Conservation (phyloP, 2,888 invertebrate species). For the Drosophila gaucha region DNA sequence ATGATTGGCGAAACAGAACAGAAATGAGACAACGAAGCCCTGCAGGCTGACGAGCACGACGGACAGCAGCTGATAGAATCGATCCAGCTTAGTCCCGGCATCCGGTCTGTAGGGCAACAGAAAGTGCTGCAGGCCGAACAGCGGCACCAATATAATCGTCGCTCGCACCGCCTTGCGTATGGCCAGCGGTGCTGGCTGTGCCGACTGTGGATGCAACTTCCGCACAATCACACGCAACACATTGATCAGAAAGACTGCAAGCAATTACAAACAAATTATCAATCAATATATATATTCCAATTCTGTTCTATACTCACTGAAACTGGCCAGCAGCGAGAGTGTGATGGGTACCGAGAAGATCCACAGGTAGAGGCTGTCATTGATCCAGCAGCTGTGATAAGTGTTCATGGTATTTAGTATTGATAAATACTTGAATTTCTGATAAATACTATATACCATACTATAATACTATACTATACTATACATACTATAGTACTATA, state of each 20-base stretch:
- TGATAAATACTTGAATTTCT: no score
- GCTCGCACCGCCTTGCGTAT: slow-evolving; percentile 89
- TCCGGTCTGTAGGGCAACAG: slow-evolving; percentile 89
- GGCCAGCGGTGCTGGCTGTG: slow-evolving; percentile 87
- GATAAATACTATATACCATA: no score
- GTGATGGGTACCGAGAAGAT: slow-evolving; percentile 88
- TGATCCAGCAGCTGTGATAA: slow-evolving; percentile 88
- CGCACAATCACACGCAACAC: slow-evolving; percentile 88
- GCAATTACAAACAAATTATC: neutral
- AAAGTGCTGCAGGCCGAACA: slow-evolving; percentile 91
- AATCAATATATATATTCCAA: neutral
- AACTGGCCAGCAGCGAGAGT: slow-evolving; percentile 87
- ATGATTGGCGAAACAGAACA: slow-evolving; percentile 91
- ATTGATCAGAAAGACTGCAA: slow-evolving; percentile 88
- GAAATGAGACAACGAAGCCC: slow-evolving; percentile 89
- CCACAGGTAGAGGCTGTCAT: slow-evolving; percentile 87
- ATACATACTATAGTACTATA: no score
- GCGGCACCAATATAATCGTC: slow-evolving; percentile 90
- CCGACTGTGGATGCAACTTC: slow-evolving; percentile 88
- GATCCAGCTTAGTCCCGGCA: slow-evolving; percentile 86
- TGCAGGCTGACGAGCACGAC: slow-evolving; percentile 90
- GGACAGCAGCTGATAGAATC: slow-evolving; percentile 88
- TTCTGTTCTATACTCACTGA: slow-evolving; percentile 84
- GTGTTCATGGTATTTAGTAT: neutral
- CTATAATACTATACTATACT: no score